Base-by-base conservation (phyloP, 2,113 vertebrate species). In the Loxodonta africana region DNA sequence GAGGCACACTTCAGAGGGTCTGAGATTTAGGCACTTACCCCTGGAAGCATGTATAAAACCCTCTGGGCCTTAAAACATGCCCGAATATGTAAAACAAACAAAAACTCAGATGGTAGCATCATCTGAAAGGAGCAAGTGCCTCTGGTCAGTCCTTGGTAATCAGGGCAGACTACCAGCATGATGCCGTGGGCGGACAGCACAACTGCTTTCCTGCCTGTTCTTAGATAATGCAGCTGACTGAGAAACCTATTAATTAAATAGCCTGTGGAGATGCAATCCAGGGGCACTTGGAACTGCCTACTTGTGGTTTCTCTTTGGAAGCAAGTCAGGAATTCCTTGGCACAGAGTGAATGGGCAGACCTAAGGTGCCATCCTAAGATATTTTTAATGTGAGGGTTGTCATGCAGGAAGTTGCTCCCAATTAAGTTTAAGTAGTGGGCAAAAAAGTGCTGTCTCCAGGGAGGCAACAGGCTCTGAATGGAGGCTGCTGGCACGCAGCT, bases 361-460 rank as follows among this genome's bases (percentile, higher is more conserved):
- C 90, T 88, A 94, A 88, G 94, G 92, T 98, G 80, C 77, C 91
- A 95, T 76, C 90, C 84, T 85, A 90, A 90, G 96, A 77, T 96
- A 92, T 97, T 97, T 97, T 97, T 97, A 95, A 97, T 94, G 85
- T 96, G 87, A 94, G 71, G 71, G 2, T 85, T 94, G 90, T 94
- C 92, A 98, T 95, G 96, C 88, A 95, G 97, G 93, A 97, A 96
- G 96, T 97, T 97, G 88, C 96, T 97, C 92, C 96, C 97, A 97
- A 95, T 98, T 96, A 98, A 96, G 95, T 94, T 95, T 96, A 98
- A 97, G 94, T 92, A 91, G 92, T 94, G 96, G 96, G 95, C 93
- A 98, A 96, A 95, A 93, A 95, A 85, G 20, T 74, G 30, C 94
- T 14, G 20, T 96, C 97, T 96, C 94, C 23, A 48, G 94, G 57